These are phyloP conservation scores for Leptopilina drosophilae DNA, from an alignment of 2,888 invertebrate species.

Conservation along the genomic window DNA sequence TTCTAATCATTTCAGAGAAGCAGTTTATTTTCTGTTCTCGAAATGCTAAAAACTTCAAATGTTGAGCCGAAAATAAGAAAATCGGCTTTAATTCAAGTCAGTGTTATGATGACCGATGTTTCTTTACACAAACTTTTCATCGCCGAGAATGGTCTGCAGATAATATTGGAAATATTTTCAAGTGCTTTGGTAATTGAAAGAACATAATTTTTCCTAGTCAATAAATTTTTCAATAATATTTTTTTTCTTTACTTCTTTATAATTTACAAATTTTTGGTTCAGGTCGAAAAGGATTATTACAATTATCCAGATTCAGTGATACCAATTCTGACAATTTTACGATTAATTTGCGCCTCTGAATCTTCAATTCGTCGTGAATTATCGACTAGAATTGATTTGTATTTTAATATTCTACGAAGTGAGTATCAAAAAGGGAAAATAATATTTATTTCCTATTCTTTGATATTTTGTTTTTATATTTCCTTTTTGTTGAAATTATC, in stretches of 20 bases:
- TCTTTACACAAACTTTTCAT: slow-evolving; percentile 81
- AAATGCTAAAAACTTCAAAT: slow-evolving; percentile 70
- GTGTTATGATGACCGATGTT: slow-evolving; percentile 83
- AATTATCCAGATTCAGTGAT: slow-evolving; percentile 79
- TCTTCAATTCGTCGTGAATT: slow-evolving; percentile 80
- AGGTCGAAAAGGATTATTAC: slow-evolving; percentile 76
- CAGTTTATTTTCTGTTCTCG: slow-evolving; percentile 75
- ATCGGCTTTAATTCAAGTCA: slow-evolving; percentile 83
- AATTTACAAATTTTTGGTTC: slow-evolving; percentile 46
- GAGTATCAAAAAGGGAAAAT: slow-evolving; percentile 48
- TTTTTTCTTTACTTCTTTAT: too few relatives aligned
- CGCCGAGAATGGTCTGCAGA: slow-evolving; percentile 79
- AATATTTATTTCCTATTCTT: slow-evolving; percentile 24
- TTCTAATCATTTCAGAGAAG: slow-evolving; percentile 73
- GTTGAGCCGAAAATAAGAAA: slow-evolving; percentile 83
- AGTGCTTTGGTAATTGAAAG: slow-evolving; percentile 71
- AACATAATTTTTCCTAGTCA: background rate
- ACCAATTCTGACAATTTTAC: slow-evolving; percentile 77
- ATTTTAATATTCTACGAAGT: slow-evolving; percentile 78
- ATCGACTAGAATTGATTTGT: slow-evolving; percentile 77
- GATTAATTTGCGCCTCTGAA: slow-evolving; percentile 79
- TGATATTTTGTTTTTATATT: slow-evolving; percentile 35
- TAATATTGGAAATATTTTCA: slow-evolving; percentile 78
- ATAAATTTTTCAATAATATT: background rate
- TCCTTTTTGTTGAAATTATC: slow-evolving; percentile 33